A percentile compares a stretch with the other conserved stretches of the same genome.
Conservation (phyloP, 2,113 vertebrate species). For the Tachysurus fulvidraco region DNA sequence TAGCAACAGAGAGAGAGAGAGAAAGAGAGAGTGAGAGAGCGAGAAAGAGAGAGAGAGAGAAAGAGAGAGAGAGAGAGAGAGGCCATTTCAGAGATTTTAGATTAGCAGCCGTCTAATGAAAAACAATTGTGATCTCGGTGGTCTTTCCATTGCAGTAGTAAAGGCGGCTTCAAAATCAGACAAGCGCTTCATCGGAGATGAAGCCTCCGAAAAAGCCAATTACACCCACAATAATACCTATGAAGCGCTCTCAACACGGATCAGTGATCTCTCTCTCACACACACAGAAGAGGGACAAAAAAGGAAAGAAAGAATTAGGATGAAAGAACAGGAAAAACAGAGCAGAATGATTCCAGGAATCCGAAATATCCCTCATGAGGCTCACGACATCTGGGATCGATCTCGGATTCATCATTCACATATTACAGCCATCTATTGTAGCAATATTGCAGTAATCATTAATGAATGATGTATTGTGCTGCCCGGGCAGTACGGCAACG, state of each 20-base stretch:
- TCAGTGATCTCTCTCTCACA: slow-evolving; percentile 58
- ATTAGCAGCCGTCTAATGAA: slow-evolving; percentile 54
- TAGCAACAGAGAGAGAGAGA: neutral
- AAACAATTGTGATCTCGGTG: slow-evolving; percentile 61
- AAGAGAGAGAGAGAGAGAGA: neutral
- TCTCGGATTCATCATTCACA: neutral
- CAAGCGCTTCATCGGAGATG: slow-evolving; percentile 69
- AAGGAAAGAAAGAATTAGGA: neutral
- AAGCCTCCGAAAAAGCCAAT: slow-evolving; percentile 71
- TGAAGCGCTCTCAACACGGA: slow-evolving; percentile 66
- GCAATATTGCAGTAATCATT: neutral
- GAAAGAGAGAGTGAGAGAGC: neutral
- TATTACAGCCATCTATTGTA: neutral
- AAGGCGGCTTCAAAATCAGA: slow-evolving; percentile 69
- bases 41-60: neutral
- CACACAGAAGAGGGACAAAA: slow-evolving; percentile 9
- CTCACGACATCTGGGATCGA: neutral
- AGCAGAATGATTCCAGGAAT: neutral
- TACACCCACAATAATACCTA: slow-evolving; percentile 72
- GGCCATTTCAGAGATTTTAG: slow-evolving; percentile 52
- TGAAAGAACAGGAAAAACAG: neutral
- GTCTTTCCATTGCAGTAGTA: slow-evolving; percentile 67
- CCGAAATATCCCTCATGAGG: neutral
- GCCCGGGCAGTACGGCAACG: neutral
- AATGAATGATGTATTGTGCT: neutral